Evolutionary conservation across 2,797 vertebrate genomes (phyloP).

Genomic region (Pteronotus mesoamericanus): DNA sequence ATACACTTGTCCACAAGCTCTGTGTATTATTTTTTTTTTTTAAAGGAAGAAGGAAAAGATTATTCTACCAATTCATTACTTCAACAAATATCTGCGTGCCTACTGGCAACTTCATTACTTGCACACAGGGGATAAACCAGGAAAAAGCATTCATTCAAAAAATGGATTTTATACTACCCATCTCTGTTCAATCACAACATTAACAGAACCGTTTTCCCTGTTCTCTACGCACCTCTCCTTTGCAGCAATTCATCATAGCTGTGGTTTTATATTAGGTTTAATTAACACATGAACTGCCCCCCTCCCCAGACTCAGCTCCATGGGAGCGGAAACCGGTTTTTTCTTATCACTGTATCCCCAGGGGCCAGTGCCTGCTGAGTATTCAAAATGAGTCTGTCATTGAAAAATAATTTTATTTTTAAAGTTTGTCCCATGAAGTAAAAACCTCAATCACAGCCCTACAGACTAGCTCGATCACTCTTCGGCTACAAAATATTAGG

Average conservation of each 20-base stretch:
- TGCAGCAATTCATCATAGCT: neutral
- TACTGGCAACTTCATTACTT: neutral
- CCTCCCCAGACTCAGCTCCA: neutral
- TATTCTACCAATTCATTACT: neutral
- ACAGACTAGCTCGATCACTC: neutral
- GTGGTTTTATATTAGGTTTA: neutral
- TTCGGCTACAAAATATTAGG: neutral
- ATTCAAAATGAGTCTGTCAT: neutral
- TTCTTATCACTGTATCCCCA: neutral
- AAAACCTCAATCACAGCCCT: neutral
- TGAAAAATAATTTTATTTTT: neutral
- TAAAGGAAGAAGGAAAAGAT: neutral
- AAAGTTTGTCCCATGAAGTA: neutral
- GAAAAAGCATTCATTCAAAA: neutral
- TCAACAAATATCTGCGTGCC: neutral
- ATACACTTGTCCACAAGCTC: constrained; percentile 95
- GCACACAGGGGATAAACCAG: neutral
- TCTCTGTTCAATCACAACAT: neutral
- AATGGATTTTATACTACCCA: neutral
- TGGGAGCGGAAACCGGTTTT: neutral
- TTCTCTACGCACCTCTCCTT: neutral
- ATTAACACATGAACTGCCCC: neutral
- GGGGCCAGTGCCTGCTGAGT: neutral
- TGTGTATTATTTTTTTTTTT: constrained; percentile 74
- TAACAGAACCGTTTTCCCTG: neutral